Conservation (phyloP, 92 coral and sea anemone species). For the Heteractis magnifica region DNA sequence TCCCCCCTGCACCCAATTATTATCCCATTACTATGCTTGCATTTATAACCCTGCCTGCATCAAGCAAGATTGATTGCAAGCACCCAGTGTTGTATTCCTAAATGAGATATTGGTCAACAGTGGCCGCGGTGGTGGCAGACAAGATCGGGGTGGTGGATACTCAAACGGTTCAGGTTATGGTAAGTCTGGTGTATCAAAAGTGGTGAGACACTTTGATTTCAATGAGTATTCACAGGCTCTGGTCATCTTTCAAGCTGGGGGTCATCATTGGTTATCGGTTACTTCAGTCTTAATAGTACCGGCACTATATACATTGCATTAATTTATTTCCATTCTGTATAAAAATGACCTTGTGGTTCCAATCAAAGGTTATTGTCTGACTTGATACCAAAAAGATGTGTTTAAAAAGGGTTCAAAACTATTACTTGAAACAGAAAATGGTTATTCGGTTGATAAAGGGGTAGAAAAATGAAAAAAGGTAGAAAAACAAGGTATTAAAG, state of each 20-base stretch:
- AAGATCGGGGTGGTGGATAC: constrained; percentile 69
- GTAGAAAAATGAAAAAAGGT: neutral
- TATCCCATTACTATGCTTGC: constrained; percentile 16
- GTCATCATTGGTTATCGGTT: constrained; percentile 49
- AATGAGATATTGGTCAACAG: constrained; percentile 75
- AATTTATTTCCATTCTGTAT: neutral
- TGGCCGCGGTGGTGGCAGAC: constrained; percentile 71
- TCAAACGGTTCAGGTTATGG: constrained; percentile 82
- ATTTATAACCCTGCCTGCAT: constrained; percentile 8
- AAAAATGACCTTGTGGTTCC: neutral
- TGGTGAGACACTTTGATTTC: constrained; percentile 4
- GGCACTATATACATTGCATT: no score
- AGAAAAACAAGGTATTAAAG: neutral
- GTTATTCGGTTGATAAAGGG: constrained; percentile 9
- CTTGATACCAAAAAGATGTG: neutral
- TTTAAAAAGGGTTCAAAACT: neutral
- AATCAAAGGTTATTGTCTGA: neutral
- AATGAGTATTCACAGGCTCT: constrained; percentile 53
- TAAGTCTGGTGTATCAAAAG: constrained; percentile 52
- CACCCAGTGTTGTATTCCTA: constrained; percentile 22
- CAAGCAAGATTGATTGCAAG: constrained; percentile 14
- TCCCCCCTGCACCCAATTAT: neutral
- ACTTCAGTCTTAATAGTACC: neutral
- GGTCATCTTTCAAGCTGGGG: constrained; percentile 74
- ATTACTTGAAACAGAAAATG: neutral